Base-by-base conservation (phyloP, 2,797 vertebrate genomes). In the Sarcoramphus papa region DNA sequence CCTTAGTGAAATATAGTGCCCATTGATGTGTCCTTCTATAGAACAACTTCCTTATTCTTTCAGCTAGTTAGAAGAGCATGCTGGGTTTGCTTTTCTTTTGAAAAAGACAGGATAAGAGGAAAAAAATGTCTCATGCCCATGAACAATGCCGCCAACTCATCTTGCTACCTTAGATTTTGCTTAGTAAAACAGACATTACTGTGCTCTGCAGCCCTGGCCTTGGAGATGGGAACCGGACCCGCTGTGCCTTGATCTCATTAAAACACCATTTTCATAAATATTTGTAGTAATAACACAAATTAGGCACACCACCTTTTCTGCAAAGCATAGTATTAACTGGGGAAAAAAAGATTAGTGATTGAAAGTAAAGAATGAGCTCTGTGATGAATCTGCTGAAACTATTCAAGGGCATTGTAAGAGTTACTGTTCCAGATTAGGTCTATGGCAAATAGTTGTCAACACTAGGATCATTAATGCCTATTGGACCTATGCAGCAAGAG, bases 251-350 rank as follows among this genome's bases (percentile, higher is more conserved):
- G 63, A 93, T 93, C 78, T 89, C 82, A 67, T 92, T 93, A 91
- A 95, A 81, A 37, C 31, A 47, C 22, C 4, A 30, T 96, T 75
- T 93, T 87, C 92, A 78, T 96, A 92, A 96, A 97, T 91, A 90
- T 59, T 79, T 92, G 51, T 35, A 83, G 59, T 92, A 90, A 93
- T 90, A 92, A 68, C 86, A 89, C 50, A 88, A 95, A 89, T 93
- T 56, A 85, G 45, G 23, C 59, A 89, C 41, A 64, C 22, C 59
- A 68, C 76, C 64, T 96, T 89, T 94, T 90, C 74, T 85, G 40
- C 41, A 88, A 92, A 82, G 27, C n/a, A 40, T 41, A 78, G 47
- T 80, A 53, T 82, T 83, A 89, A 27, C 25, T 63, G 41, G 31
- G 28, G 3, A 17, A 31, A 35, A 43, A 78, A 27, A 77, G 54